Evolutionary conservation across 2,888 invertebrate species (phyloP).

Genomic region (Nowickia ferox): DNA sequence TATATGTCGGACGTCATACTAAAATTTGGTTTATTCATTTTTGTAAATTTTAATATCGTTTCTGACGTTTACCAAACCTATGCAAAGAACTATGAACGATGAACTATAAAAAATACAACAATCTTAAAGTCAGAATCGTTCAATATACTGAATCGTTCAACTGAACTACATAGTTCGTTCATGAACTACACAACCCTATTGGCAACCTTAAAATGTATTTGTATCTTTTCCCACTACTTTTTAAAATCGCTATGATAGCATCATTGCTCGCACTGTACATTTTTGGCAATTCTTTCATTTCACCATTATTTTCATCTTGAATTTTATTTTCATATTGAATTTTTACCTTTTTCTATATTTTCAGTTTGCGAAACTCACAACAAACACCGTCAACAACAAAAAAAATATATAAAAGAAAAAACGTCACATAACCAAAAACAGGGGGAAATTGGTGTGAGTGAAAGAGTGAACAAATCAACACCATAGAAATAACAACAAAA

Average conservation of each 20-base stretch:
- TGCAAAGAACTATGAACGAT: no score
- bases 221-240: background rate
- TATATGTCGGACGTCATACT: no score
- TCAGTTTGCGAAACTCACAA: conserved; percentile 73
- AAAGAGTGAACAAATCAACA: conserved; percentile 67
- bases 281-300: conserved; percentile 74
- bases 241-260: conserved; percentile 55
- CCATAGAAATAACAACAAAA: conserved; percentile 39
- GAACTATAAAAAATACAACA: no score
- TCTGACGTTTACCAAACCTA: no score
- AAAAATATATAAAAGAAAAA: conserved; percentile 41
- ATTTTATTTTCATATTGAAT: conserved; percentile 69
- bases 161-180: no score
- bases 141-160: no score
- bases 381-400: conserved; percentile 45
- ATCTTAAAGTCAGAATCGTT: no score
- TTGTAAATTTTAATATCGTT: no score
- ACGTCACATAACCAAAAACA: conserved; percentile 55
- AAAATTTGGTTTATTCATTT: no score
- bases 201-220: background rate
- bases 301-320: conserved; percentile 73
- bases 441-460: conserved; percentile 67
- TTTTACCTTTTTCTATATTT: conserved; percentile 76
- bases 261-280: conserved; percentile 69
- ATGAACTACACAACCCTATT: no score